phyloP scores from a whole-genome alignment of 2,888 invertebrate genomes.

The Chymomyza caudatula region DNA sequence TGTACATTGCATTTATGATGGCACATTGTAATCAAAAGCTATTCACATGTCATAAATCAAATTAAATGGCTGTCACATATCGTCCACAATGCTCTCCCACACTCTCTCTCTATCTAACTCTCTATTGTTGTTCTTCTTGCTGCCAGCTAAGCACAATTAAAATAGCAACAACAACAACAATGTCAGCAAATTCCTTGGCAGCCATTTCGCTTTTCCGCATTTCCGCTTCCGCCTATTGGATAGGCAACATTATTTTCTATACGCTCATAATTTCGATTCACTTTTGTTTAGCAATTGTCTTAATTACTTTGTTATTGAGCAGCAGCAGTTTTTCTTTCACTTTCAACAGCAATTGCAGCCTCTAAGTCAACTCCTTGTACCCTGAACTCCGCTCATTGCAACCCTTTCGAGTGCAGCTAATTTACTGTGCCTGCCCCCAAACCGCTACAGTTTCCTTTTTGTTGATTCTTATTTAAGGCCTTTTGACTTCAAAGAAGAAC shows the following conservation, averaged over 20 bases:
- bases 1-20: background rate
- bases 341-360: slow-evolving; percentile 20
- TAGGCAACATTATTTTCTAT: background rate
- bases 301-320: background rate
- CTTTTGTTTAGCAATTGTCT: background rate
- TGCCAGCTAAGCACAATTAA: slow-evolving; percentile 63
- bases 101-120: background rate
- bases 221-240: background rate
- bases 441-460: background rate
- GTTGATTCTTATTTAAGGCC: slow-evolving; percentile 18
- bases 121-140: slow-evolving; percentile 33
- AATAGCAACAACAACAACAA: slow-evolving; percentile 16
- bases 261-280: background rate
- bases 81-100: slow-evolving; percentile 19
- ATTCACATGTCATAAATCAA: slow-evolving; percentile 70
- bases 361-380: background rate
- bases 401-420: slow-evolving; percentile 47
- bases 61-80: slow-evolving; percentile 66
- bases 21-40: slow-evolving; percentile 64
- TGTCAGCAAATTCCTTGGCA: background rate
- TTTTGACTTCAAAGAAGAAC: slow-evolving; percentile 69
- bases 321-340: slow-evolving; percentile 31
- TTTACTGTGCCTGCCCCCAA: slow-evolving; percentile 43
- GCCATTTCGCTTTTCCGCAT: background rate
- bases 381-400: background rate